Evolutionary conservation across 2,113 vertebrate genomes (phyloP).

Genomic region (Oxyruncus cristatus): DNA sequence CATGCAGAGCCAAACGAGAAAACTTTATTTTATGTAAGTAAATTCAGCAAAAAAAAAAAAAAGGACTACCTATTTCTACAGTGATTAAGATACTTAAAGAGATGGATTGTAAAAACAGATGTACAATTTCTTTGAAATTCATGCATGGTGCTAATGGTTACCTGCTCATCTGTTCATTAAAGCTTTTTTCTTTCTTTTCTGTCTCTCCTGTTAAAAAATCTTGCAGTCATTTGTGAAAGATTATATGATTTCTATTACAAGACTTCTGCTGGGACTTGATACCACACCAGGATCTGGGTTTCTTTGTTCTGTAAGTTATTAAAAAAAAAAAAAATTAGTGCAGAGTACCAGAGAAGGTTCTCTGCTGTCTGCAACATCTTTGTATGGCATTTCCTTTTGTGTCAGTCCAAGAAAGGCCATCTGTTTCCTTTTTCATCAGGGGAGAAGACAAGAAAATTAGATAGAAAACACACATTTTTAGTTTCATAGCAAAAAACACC

Average conservation of each 20-base stretch:
- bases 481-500: background rate
- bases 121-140: background rate
- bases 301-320: slow-evolving; percentile 83
- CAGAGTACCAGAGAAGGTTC: background rate
- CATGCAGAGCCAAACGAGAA: background rate
- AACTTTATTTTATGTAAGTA: background rate
- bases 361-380: background rate
- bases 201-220: slow-evolving; percentile 28
- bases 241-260: slow-evolving; percentile 86
- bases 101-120: background rate
- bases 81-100: background rate
- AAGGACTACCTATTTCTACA: background rate
- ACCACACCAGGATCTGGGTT: slow-evolving; percentile 84
- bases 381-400: background rate
- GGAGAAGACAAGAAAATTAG: background rate
- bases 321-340: background rate
- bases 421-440: background rate
- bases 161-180: background rate
- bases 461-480: background rate
- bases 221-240: slow-evolving; percentile 85
- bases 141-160: background rate
- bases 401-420: background rate
- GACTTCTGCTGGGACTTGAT: slow-evolving; percentile 83
- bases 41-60: background rate
- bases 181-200: background rate